These are phyloP conservation scores for Amphipyra tragopoginis DNA, from an alignment of 2,888 invertebrate genomes.

Conservation along the genomic window DNA sequence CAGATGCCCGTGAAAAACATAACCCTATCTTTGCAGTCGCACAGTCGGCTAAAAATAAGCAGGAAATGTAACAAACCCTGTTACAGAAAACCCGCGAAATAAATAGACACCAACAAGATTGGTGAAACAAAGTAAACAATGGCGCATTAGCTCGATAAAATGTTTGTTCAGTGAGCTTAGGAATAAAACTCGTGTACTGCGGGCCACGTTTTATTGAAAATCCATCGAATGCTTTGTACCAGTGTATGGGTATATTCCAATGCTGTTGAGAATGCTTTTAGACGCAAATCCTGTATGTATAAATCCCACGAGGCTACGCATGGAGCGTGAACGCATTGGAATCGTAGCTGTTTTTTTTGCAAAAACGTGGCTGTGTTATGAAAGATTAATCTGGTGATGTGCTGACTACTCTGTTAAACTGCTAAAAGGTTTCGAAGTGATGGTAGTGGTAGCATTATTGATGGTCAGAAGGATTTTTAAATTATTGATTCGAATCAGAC, in stretches of 20 bases:
- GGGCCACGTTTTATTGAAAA: conserved; percentile 40
- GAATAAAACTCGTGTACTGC: conserved; percentile 36
- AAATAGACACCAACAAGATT: conserved; percentile 39
- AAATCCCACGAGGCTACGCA: conserved; percentile 21
- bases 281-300: conserved; percentile 40
- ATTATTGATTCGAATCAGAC: too few species aligned
- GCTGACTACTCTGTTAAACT: too few species aligned
- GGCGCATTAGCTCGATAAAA: conserved; percentile 49
- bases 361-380: too few species aligned
- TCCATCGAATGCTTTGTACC: conserved; percentile 34
- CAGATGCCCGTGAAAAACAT: too few species aligned
- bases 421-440: too few species aligned
- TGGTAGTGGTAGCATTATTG: too few species aligned
- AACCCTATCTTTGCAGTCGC: too few species aligned
- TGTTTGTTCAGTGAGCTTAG: conserved; percentile 48
- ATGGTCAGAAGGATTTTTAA: too few species aligned
- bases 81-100: conserved; percentile 22
- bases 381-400: too few species aligned
- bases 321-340: conserved; percentile 12
- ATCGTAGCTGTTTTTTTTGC: conserved; percentile 4
- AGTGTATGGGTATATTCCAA: conserved; percentile 35
- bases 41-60: conserved; percentile 2
- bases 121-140: conserved; percentile 41
- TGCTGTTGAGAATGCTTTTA: conserved; percentile 48
- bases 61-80: conserved; percentile 1